phyloP scores from a whole-genome alignment of 2,113 vertebrate genomes.

The Mustela lutreola region DNA sequence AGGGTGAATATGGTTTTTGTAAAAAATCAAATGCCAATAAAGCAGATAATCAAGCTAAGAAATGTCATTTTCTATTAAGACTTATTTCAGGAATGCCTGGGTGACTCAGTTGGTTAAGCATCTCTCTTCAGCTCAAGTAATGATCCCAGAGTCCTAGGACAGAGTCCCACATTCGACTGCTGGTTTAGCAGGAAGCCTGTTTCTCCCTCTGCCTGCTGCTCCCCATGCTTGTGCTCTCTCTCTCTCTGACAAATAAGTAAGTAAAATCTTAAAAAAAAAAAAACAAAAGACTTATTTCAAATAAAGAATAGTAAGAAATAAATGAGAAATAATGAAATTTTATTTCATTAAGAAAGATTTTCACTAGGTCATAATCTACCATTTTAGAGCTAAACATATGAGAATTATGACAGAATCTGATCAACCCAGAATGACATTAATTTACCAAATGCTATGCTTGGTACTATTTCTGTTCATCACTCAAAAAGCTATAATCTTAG shows the following conservation, averaged over 20 bases:
- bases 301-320: conserved; percentile 36
- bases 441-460: neutral
- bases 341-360: conserved; percentile 19
- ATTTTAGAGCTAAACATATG: neutral
- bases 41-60: neutral
- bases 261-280: no score
- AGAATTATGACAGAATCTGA: conserved; percentile 16
- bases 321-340: neutral
- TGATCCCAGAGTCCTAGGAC: no score
- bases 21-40: conserved; percentile 40
- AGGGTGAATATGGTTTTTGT: neutral
- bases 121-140: no score
- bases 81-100: neutral
- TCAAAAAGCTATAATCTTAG: conserved; percentile 3
- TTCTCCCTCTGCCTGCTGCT: no score
- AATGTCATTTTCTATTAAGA: conserved; percentile 46
- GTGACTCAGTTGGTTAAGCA: no score
- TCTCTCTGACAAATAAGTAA: no score
- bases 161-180: no score
- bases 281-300: neutral
- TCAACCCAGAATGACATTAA: neutral
- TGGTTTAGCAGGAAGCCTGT: no score
- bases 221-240: no score
- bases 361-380: neutral
- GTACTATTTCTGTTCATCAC: neutral